A percentile compares a stretch with the other conserved stretches of the same genome.
Evolutionary conservation across 1,140 invertebrate genomes (phyloP).

Genomic region (Anthonomus grandis): DNA sequence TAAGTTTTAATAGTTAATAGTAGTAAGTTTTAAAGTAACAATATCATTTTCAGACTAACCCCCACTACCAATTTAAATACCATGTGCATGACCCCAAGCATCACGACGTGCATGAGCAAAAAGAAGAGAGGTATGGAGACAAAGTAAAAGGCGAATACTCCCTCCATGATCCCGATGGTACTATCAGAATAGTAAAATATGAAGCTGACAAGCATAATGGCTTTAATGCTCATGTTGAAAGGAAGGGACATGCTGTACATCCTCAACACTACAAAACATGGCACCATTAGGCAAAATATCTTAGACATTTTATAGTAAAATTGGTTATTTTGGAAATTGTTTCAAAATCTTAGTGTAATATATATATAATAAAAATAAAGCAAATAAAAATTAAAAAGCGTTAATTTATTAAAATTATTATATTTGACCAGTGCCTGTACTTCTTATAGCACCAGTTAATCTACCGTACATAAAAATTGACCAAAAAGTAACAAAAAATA

Average conservation of each 20-base stretch:
- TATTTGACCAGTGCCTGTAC: too few species aligned
- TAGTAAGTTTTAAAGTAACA: background rate
- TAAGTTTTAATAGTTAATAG: slow-evolving; percentile 1
- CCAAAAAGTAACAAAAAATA: too few species aligned
- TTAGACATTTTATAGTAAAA: too few species aligned
- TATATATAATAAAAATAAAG: too few species aligned
- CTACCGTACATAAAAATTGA: too few species aligned
- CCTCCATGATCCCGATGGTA: slow-evolving; percentile 6
- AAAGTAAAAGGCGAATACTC: slow-evolving; percentile 13
- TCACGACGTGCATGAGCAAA: slow-evolving; percentile 11
- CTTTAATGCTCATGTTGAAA: slow-evolving; percentile 10
- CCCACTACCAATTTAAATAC: slow-evolving; percentile 13
- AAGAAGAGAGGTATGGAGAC: slow-evolving; percentile 14
- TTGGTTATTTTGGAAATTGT: too few species aligned
- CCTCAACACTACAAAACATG: slow-evolving; percentile 15
- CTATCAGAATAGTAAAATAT: slow-evolving; percentile 11
- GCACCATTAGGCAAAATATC: too few species aligned
- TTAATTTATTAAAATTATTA: background rate
- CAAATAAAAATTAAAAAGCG: too few species aligned
- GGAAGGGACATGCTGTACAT: slow-evolving; percentile 11
- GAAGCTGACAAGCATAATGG: slow-evolving; percentile 14
- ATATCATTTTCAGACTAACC: slow-evolving; percentile 1
- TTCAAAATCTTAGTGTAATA: too few species aligned
- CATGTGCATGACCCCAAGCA: slow-evolving; percentile 9
- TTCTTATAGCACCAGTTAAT: too few species aligned